Conservation (phyloP, 2,797 vertebrate genomes). For the Ispidina lecontei region DNA sequence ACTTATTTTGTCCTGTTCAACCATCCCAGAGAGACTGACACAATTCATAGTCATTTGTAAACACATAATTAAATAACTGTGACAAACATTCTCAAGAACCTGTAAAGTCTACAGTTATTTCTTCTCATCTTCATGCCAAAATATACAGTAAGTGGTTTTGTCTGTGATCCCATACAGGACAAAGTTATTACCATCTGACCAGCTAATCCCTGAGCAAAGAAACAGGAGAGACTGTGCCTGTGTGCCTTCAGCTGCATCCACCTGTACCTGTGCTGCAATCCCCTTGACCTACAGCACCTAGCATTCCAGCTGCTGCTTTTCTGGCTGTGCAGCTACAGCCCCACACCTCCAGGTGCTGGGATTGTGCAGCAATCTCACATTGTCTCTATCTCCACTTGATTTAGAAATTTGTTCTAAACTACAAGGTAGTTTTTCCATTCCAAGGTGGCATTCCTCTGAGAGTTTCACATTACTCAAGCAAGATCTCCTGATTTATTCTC, state of each 20-base stretch:
- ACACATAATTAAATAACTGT: not conserved
- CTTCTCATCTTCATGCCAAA: not conserved
- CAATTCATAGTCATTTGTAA: not conserved
- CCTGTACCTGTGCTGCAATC: not conserved
- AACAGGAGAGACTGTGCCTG: not conserved
- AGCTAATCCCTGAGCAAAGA: not conserved
- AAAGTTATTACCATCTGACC: not conserved
- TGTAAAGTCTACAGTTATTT: not conserved
- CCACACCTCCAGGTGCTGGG: fast-evolving
- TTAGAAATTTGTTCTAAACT: not conserved
- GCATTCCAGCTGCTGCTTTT: not conserved
- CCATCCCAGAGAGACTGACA: not conserved
- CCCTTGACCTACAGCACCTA: not conserved
- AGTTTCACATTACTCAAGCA: not conserved
- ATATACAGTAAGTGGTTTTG: not conserved
- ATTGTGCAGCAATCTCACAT: fast-evolving
- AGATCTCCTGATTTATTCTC: not conserved
- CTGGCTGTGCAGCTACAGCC: not conserved
- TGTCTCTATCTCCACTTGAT: not conserved
- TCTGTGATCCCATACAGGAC: not conserved
- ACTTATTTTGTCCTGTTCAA: not conserved
- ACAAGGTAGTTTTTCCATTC: fast-evolving
- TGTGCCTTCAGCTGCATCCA: not conserved
- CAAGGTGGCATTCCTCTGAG: fast-evolving
- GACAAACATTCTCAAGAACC: not conserved